Evolutionary conservation across 2,888 invertebrate genomes (phyloP), one percentile per base, ranked within the genome.

Genomic region (Ashinkailepas kermadecensis): DNA sequence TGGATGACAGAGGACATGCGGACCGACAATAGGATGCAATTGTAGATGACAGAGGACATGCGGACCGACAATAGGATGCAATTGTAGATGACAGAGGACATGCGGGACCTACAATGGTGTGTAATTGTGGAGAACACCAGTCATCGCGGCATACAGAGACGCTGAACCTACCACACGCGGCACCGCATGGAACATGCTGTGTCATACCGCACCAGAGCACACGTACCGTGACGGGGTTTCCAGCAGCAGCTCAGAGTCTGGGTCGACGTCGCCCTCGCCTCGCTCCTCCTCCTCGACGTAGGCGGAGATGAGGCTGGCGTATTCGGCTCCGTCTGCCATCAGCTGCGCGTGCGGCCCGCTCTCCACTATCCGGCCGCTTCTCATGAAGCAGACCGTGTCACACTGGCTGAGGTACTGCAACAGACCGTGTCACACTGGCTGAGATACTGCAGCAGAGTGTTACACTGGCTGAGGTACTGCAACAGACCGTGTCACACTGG

Each of bases 361-460:
- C 84, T 90, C 91, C 7, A 88, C 86, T 56, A 92, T 89, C 82
- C 86, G 86, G 0, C 92, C 91, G 79, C 89, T 89, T 81, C 89
- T 89, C 87, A 92, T 87, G 83, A 90, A 88, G 64, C 91, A 86
- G 62, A 92, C 89, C 82, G 89, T 88, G 86, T 91, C 90, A 13
- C 58, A 58, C 58, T 58, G 58, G 58, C 58, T 58, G 10, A 58
- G 58, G 58, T 58, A 58, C 58, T 58, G 58, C 58, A 13, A 58
- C 58, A 58, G 10, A 58, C 58, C 10, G 58, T 58, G 58, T 58
- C 58, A 86, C 91, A 92, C 81, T 89, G 87, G 82, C 87, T 88
- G 82, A 92, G 86, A 86, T 90, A 90, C 90, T 91, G 86, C 12
- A 85, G 85, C 59, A 59, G 12, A 70, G 81, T 84, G 23, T 80